Percentiles rank a stretch among this genome's conserved stretches.
Evolutionary conservation across 2,888 invertebrate genomes (phyloP).

Genomic region (Melipona beecheii): DNA sequence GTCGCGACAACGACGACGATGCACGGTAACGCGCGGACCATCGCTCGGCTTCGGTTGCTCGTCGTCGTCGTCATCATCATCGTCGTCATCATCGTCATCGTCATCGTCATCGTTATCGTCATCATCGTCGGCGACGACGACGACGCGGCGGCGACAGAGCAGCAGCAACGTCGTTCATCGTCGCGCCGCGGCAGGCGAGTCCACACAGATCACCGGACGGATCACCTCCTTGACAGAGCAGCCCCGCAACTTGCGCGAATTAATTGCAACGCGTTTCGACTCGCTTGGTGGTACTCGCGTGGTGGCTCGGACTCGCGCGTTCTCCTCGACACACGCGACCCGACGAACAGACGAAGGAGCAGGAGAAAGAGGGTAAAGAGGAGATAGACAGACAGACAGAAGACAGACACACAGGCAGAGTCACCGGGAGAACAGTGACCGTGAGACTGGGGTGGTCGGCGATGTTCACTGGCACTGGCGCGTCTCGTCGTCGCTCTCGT

Average conservation of each 20-base stretch:
- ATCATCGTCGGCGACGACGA: too few relatives aligned
- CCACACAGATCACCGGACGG: slow-evolving; percentile 7
- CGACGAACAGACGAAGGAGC: neutral
- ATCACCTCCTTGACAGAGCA: too few relatives aligned
- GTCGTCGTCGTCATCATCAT: too few relatives aligned
- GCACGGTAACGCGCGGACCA: slow-evolving; percentile 20
- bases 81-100: too few relatives aligned
- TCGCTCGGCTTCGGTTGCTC: too few relatives aligned
- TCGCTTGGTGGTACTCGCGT: neutral
- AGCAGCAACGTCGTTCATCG: neutral
- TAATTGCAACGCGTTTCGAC: too few relatives aligned
- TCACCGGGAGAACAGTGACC: neutral
- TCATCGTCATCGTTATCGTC: too few relatives aligned
- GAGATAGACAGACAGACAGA: neutral
- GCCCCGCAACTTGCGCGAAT: too few relatives aligned
- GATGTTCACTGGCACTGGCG: slow-evolving; percentile 13
- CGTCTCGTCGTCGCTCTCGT: neutral
- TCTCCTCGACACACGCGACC: neutral
- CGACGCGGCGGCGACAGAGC: too few relatives aligned
- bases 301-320: too few relatives aligned
- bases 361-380: neutral
- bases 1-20: neutral
- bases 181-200: slow-evolving; percentile 33
- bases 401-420: neutral
- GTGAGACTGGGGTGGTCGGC: slow-evolving; percentile 13